Conservation (phyloP, 37 sponge, comb jelly and placozoan genomes). For the Mnemiopsis leidyi region DNA sequence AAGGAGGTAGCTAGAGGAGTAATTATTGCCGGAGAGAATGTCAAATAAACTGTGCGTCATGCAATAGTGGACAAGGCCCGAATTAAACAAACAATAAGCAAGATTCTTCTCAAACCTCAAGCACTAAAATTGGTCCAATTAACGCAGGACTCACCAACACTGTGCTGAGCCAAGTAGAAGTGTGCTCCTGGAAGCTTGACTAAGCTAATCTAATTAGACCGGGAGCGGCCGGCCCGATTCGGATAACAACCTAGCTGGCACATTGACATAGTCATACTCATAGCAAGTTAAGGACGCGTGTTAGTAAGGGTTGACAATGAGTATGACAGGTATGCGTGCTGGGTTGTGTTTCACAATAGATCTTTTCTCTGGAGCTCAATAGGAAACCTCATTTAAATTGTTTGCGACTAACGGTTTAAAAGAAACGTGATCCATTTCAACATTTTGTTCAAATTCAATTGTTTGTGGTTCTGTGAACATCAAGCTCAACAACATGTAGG, state of each 20-base stretch:
- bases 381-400: too few relatives aligned
- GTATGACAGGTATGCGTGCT: not conserved
- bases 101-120: not conserved
- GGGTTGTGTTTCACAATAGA: not conserved
- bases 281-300: too few relatives aligned
- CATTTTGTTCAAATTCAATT: too few relatives aligned
- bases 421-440: too few relatives aligned
- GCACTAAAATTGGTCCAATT: not conserved
- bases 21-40: too few relatives aligned
- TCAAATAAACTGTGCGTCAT: not conserved
- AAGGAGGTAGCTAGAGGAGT: too few relatives aligned
- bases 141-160: not conserved
- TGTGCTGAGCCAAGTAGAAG: not conserved
- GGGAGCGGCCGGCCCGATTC: not conserved
- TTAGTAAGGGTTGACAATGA: too few relatives aligned
- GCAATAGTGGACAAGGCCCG: not conserved
- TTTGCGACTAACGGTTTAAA: not conserved
- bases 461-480: too few relatives aligned
- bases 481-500: too few relatives aligned
- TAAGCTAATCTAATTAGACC: not conserved
- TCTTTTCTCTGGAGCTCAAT: too few relatives aligned
- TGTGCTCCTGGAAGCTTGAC: not conserved
- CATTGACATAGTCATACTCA: too few relatives aligned
- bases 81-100: not conserved
- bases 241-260: too few relatives aligned